Evolutionary conservation across 2,888 invertebrate species (phyloP).

Genomic region (Ochropleura plecta): DNA sequence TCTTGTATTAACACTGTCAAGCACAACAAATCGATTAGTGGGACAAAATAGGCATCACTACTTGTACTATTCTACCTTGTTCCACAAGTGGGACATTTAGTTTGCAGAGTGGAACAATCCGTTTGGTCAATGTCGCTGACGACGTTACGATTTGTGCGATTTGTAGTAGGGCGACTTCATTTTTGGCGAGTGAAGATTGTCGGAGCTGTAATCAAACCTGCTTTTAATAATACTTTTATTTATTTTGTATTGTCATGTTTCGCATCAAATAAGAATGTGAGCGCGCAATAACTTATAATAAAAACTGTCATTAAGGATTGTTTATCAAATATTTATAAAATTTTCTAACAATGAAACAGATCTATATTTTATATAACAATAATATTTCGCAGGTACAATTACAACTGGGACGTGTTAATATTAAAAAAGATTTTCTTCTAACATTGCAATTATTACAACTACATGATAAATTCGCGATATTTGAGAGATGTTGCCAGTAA

Average conservation of each 20-base stretch:
- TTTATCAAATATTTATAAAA: slow-evolving; percentile 43
- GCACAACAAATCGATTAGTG: background rate
- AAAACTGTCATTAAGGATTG: slow-evolving; percentile 29
- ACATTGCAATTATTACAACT: slow-evolving; percentile 85
- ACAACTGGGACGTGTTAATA: slow-evolving; percentile 63
- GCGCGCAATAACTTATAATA: slow-evolving; percentile 19
- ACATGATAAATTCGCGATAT: slow-evolving; percentile 87
- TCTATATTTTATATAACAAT: slow-evolving; percentile 14
- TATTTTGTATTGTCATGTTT: slow-evolving; percentile 43
- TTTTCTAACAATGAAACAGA: slow-evolving; percentile 25
- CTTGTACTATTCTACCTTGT: background rate
- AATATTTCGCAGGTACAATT: slow-evolving; percentile 43
- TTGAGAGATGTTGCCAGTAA: slow-evolving; percentile 89
- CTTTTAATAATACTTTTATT: slow-evolving; percentile 30
- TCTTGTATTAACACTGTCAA: background rate
- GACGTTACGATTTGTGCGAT: slow-evolving; percentile 56
- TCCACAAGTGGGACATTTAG: background rate
- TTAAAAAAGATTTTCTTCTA: slow-evolving; percentile 63
- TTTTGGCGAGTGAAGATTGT: slow-evolving; percentile 53
- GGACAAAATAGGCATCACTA: background rate
- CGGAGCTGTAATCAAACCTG: slow-evolving; percentile 59
- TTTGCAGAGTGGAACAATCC: background rate
- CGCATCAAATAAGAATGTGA: slow-evolving; percentile 33
- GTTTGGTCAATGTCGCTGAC: slow-evolving; percentile 32
- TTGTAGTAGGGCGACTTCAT: slow-evolving; percentile 37